Conservation (phyloP, 2,888 invertebrate genomes). For the Epinotia bilunana region DNA sequence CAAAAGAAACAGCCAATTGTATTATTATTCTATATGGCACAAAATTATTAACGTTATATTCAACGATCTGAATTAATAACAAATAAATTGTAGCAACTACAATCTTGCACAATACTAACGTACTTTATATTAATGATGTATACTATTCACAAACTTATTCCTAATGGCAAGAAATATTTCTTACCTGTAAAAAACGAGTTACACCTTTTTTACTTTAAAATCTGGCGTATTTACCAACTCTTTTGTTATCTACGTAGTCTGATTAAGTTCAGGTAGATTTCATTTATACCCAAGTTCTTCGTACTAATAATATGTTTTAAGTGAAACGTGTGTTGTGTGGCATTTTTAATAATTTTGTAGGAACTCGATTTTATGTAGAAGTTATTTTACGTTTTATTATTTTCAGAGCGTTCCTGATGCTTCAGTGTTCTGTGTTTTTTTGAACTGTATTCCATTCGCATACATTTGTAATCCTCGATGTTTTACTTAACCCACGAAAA, state of each 20-base stretch:
- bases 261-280: too few species aligned
- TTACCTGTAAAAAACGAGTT: too few species aligned
- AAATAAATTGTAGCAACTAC: background rate
- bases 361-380: constrained; percentile 46
- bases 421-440: constrained; percentile 53
- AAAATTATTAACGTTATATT: background rate
- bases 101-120: too few species aligned
- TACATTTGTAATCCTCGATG: constrained; percentile 18
- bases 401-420: constrained; percentile 71
- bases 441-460: constrained; percentile 14
- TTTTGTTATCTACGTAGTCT: too few species aligned
- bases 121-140: background rate
- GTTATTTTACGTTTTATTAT: constrained; percentile 54
- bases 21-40: background rate
- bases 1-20: background rate
- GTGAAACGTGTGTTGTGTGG: background rate
- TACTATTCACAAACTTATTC: background rate
- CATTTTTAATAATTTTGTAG: constrained; percentile 9
- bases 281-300: background rate
- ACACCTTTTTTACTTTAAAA: too few species aligned
- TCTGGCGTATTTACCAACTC: too few species aligned
- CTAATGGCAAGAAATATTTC: too few species aligned
- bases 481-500: constrained; percentile 19
- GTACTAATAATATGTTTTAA: too few species aligned
- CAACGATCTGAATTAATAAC: background rate